A percentile compares a stretch with the other conserved stretches of the same genome.
Evolutionary conservation across 2,888 invertebrate species (phyloP).

Genomic region (Lithophane semibrunnea): DNA sequence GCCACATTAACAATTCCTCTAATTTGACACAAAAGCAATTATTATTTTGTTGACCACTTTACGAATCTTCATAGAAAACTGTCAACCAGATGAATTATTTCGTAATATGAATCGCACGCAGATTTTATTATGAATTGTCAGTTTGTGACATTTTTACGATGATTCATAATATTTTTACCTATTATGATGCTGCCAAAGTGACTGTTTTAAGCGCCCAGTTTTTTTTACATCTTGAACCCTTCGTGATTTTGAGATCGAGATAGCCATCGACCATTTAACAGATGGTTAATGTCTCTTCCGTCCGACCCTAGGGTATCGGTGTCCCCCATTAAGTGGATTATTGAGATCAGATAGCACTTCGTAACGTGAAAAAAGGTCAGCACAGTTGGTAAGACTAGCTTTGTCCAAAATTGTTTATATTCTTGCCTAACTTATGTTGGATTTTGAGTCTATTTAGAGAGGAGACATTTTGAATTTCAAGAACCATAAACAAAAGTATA

Average conservation of each 20-base stretch:
- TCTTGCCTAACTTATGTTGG: neutral
- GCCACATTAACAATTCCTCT: no score
- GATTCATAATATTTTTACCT: no score
- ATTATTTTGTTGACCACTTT: no score
- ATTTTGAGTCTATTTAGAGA: neutral
- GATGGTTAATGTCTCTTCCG: neutral
- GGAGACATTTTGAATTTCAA: no score
- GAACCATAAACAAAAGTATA: neutral
- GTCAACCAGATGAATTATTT: no score
- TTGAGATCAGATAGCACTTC: conserved; percentile 24
- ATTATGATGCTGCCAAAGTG: no score
- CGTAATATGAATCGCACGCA: no score
- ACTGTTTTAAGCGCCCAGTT: no score
- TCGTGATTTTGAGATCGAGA: neutral
- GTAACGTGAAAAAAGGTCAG: neutral
- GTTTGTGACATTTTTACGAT: no score
- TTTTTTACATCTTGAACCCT: neutral
- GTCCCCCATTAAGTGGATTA: conserved; percentile 12
- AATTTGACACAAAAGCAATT: no score
- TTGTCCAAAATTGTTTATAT: neutral
- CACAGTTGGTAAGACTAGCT: neutral
- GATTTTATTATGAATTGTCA: no score
- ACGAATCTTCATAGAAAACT: no score
- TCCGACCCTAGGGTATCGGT: neutral
- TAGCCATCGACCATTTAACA: neutral